phyloP scores from a whole-genome alignment of 2,888 invertebrate genomes.

The Drosophila longiperda region DNA sequence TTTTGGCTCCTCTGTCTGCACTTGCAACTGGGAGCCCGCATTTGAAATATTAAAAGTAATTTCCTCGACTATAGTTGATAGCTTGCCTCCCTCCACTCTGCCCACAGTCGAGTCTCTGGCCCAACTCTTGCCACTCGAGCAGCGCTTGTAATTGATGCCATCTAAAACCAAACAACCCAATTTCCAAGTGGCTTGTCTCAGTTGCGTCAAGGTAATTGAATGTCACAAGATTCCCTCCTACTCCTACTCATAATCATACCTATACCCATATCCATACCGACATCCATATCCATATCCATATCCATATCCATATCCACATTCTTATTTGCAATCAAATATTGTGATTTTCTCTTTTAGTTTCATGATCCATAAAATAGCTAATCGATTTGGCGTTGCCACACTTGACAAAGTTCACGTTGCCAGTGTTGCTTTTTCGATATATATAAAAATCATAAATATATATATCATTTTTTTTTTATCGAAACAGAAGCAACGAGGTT shows the following conservation, averaged over 20 bases:
- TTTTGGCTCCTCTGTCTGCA: neutral
- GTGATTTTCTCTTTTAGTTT: constrained; percentile 23
- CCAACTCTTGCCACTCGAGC: neutral
- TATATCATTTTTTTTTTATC: too few relatives aligned
- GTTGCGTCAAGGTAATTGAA: constrained; percentile 57
- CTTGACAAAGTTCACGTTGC: too few relatives aligned
- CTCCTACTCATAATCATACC: neutral
- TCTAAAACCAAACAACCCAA: constrained; percentile 68
- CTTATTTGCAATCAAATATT: constrained; percentile 17
- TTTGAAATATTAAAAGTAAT: constrained; percentile 78
- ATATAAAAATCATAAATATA: too few relatives aligned
- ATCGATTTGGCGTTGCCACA: too few relatives aligned
- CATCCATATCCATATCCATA: neutral
- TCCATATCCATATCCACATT: too few relatives aligned
- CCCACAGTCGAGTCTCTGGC: too few relatives aligned
- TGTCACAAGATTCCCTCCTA: constrained; percentile 24
- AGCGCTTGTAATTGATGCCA: neutral
- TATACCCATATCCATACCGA: neutral
- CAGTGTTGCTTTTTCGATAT: too few relatives aligned
- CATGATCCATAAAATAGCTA: too few relatives aligned
- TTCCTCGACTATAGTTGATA: constrained; percentile 79
- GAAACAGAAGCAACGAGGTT: too few relatives aligned
- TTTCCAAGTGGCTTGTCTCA: constrained; percentile 65
- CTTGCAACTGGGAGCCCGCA: constrained; percentile 46
- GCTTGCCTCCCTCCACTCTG: constrained; percentile 33